A percentile compares a stretch with the other conserved stretches of the same genome.
Evolutionary conservation across 2,797 vertebrate species (phyloP).

Genomic region (Falco berigora): DNA sequence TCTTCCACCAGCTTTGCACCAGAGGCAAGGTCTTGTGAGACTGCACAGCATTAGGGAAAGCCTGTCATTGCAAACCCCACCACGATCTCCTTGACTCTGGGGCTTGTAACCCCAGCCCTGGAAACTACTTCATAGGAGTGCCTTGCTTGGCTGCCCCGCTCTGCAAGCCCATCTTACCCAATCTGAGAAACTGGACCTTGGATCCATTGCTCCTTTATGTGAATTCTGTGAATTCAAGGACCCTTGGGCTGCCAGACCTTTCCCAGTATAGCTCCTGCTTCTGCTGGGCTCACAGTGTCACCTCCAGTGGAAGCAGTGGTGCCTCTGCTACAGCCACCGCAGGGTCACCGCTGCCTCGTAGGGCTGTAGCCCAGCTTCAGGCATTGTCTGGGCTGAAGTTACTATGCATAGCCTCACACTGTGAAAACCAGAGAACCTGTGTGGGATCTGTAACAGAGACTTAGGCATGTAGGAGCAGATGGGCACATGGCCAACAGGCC

Average conservation of each 20-base stretch:
- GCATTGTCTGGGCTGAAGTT: not conserved
- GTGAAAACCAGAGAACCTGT: not conserved
- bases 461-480: not conserved
- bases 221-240: not conserved
- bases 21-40: not conserved
- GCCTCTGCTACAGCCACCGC: not conserved
- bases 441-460: not conserved
- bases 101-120: not conserved
- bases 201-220: not conserved
- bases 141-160: not conserved
- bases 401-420: not conserved
- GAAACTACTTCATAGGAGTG: not conserved
- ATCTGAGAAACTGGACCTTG: not conserved
- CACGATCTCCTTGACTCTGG: not conserved
- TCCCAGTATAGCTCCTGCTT: not conserved
- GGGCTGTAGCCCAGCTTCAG: not conserved
- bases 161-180: not conserved
- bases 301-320: not conserved
- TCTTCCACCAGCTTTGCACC: not conserved
- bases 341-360: fast-evolving
- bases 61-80: not conserved
- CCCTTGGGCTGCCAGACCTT: not conserved
- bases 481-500: fast-evolving
- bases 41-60: not conserved
- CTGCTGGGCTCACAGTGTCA: not conserved